Base-by-base conservation (phyloP, 2,888 invertebrate genomes). In the Cantharis rustica region DNA sequence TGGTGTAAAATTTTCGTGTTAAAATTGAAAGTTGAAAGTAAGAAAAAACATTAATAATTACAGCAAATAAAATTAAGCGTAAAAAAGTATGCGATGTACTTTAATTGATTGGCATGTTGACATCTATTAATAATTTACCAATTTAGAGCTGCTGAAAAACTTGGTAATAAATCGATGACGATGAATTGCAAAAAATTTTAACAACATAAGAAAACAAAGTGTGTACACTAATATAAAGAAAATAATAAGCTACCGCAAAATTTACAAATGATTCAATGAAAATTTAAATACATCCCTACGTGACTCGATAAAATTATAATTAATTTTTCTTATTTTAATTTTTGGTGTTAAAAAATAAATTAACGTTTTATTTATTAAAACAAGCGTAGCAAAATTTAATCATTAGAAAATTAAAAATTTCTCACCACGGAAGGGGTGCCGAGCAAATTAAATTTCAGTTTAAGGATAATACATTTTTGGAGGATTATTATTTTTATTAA, bases 171-270 rank as follows among this genome's bases (percentile, higher is more conserved):
- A 75, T 75, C 23, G 75, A 71, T 63, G 61, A 62, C 71, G 71
- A 75, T 75, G 75, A 75, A 71, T 75, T 75, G 75, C 75, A 62
- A 75, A 71, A 75, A 71, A 69, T 71, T 62, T 66, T 71, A 71
- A 71, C 69, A 71, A 61, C 66, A 11, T 64, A 16, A 23, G 71
- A 31, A 75, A 75, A 75, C 75, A 75, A 75, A 75, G 71, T 75
- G 75, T 31, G 27, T 27, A 11, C 71, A 71, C 74, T 75, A 75
- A 71, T 75, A 63, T 75, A 27, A 27, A 69, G 69, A 31, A 68
- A 72, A 72, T 72, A 71, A 71, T 71, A 71, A 63, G 20, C 31
- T 47, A 47, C 47, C 47, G 7, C 47, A 47, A 47, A 31, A 47
- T 47, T 47, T 47, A 47, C 47, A 47, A 47, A 47, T 7, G 64